Evolutionary conservation across 2,888 invertebrate species (phyloP), one percentile per base, ranked within the genome.

Genomic region (Drosophila differens): DNA sequence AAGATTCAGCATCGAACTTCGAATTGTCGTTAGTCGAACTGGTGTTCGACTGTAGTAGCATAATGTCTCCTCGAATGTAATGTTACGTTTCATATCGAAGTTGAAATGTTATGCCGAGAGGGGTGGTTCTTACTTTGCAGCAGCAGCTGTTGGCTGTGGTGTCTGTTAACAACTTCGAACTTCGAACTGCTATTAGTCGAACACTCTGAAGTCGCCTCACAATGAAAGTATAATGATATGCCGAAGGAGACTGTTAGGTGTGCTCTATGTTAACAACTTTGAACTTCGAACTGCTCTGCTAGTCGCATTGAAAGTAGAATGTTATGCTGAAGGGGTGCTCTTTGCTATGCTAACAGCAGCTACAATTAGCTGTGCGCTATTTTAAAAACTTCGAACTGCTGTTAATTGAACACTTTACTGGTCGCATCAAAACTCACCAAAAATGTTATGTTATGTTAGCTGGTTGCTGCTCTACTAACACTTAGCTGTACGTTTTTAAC

Each of bases 241-340:
- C 53, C 25, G 19, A 28, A 32, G 72, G 68, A 61, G 70, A 7
- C 51, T 62, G 30, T 53, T 67, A 49, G 3, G 4, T 4, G 6
- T 59, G 1, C 32, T 14, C 25, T 28, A 19, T 51, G 25, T 28
- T 28, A 51, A 19, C 5, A 47, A 47, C 2, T 2, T 47, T 25
- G 9, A 25, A 16, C 16, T 47, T 9, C 22, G 9, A 16, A 16
- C 47, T 25, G 16, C 22, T 25, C 4, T 47, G 16, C 9, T 25
- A 25, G 16, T 16, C 12, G 30, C 1, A 30, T 5, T 12, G 14
- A 39, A n/a, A 28, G 28, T 14, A 22, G 14, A 32, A 32, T 49
- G 52, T n/a, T 14, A 0, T 19, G 7, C 22, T 62, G 10, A 7
- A 28, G 67, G 68, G 61, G 53, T 53, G 9, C 25, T 39, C 28